phyloP scores from a whole-genome alignment of 2,113 vertebrate genomes.

The Hystrix brachyura region DNA sequence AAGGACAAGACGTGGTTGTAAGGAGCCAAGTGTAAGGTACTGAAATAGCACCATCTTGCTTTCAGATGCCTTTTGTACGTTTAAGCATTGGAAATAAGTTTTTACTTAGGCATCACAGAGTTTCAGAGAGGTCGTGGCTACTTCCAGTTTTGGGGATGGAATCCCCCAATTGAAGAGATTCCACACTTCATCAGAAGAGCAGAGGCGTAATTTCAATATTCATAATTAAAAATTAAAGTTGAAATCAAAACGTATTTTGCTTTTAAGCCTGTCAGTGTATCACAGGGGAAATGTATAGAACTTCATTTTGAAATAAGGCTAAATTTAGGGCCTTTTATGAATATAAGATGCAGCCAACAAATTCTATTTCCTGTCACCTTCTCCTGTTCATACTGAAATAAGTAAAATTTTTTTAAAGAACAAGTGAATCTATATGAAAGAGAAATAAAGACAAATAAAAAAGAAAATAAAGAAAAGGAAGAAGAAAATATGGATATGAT shows the following conservation, averaged over 20 bases:
- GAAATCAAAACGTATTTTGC: slow-evolving; percentile 31
- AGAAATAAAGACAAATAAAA: background rate
- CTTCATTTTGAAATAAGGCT: slow-evolving; percentile 67
- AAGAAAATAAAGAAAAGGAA: background rate
- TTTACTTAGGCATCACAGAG: background rate
- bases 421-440: background rate
- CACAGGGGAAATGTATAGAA: slow-evolving; percentile 60
- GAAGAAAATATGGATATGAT: background rate
- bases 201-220: slow-evolving; percentile 41
- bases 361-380: background rate
- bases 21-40: background rate
- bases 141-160: slow-evolving; percentile 16
- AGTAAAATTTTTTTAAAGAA: background rate
- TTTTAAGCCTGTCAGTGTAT: slow-evolving; percentile 61
- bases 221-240: slow-evolving; percentile 69
- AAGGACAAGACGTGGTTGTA: rapidly evolving
- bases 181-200: slow-evolving; percentile 46
- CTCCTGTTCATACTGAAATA: background rate
- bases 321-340: slow-evolving; percentile 47
- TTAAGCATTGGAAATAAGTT: background rate
- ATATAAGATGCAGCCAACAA: slow-evolving; percentile 3
- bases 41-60: background rate
- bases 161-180: slow-evolving; percentile 58
- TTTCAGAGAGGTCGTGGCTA: background rate
- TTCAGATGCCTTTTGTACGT: background rate